Evolutionary conservation across 2,888 invertebrate genomes (phyloP), one percentile per base, ranked within the genome.

Genomic region (Chloroclystis v-ata): DNA sequence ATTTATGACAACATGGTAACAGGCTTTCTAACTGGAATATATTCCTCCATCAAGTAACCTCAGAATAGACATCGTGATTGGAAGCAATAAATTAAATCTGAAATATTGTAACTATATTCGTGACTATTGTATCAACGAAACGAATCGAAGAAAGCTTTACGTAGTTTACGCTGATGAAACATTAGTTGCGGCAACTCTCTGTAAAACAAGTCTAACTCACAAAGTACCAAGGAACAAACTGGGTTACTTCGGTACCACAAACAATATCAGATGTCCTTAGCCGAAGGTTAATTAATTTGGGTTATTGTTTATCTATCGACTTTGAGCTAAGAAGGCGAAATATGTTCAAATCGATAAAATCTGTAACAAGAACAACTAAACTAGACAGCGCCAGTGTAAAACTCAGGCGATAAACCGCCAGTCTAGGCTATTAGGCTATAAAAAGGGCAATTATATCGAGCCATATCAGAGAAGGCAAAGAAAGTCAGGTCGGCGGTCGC

Each of bases 401-500:
- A 11, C 33, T 35, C 28, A 24, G 28, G 10, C 1, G 29, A 29
- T n/a, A 25, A 37, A 25, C 30, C 40, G 14, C 5, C 30, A 12
- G 33, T 29, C 5, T 37, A 12, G 33, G 40, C 24, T 25, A 24
- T 28, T 45, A 28, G 28, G 4, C 37, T 42, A 40, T 32, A 3
- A 45, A 52, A 52, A 14, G 33, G 43, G 47, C 44, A 52, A 51
- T 45, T 43, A 49, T 35, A 46, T 51, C 58, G 51, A 60, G 52
- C 57, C 57, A 63, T 65, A 57, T 63, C 65, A 63, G 67, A 65
- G 67, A 63, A 72, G 65, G 66, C 67, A 71, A 82, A 81, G 84
- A 84, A 83, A 84, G 83, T 68, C 72, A 69, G 72, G 70, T 71
- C 70, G 67, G 57, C 52, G 59, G 60, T 72, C 72, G 71, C 61